These are phyloP conservation scores for Acanthurus tractus DNA, from an alignment of 2,797 vertebrate genomes.

Conservation along the genomic window DNA sequence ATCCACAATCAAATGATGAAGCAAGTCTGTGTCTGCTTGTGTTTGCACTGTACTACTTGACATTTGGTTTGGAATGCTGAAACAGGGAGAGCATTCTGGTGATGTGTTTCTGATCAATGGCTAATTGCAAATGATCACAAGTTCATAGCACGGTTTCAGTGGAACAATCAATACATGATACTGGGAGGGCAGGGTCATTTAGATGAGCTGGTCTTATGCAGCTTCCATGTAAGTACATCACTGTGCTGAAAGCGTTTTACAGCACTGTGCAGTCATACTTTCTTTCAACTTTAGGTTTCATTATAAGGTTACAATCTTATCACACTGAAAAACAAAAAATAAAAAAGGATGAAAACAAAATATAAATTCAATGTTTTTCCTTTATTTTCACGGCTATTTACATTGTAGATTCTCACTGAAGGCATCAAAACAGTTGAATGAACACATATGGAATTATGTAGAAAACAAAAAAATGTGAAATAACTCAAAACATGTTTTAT, in stretches of 20 bases:
- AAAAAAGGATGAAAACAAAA: too few species aligned
- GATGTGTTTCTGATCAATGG: conserved; percentile 36
- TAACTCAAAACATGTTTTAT: too few species aligned
- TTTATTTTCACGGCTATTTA: too few species aligned
- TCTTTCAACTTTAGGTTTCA: neutral
- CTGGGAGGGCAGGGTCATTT: conserved; percentile 42
- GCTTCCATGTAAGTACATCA: neutral
- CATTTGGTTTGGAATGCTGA: conserved; percentile 12
- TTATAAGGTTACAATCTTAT: too few species aligned
- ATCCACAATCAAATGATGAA: neutral
- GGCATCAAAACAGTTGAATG: too few species aligned
- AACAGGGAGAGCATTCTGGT: conserved; percentile 11
- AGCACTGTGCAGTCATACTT: neutral
- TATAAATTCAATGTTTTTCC: too few species aligned
- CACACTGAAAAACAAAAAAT: too few species aligned
- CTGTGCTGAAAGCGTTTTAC: neutral
- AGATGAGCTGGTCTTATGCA: conserved; percentile 24
- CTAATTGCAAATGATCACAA: conserved; percentile 60
- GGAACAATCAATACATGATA: conserved; percentile 76
- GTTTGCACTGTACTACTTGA: conserved; percentile 31
- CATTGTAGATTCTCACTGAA: too few species aligned
- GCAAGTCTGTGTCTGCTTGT: neutral
- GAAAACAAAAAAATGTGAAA: too few species aligned
- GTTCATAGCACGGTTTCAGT: conserved; percentile 61
- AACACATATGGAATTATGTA: too few species aligned